These are phyloP conservation scores for Drosophila putrida DNA, from an alignment of 2,888 invertebrate genomes.

Conservation along the genomic window DNA sequence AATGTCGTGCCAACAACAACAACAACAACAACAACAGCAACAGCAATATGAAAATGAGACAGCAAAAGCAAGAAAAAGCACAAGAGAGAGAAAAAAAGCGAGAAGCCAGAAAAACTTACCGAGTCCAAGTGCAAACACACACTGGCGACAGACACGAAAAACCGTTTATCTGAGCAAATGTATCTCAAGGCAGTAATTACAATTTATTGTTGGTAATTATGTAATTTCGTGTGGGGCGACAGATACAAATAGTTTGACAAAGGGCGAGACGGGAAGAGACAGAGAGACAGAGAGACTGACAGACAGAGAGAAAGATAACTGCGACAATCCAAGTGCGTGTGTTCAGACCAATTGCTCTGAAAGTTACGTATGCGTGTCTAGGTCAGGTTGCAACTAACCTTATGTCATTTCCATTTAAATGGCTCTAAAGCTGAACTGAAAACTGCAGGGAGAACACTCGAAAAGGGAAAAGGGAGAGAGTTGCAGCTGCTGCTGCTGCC, in stretches of 20 bases:
- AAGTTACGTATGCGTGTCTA: conserved; percentile 47
- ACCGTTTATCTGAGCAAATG: conserved; percentile 69
- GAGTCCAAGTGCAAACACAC: conserved; percentile 42
- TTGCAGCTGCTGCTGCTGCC: conserved; percentile 21
- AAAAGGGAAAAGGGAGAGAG: background rate
- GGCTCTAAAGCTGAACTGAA: conserved; percentile 10
- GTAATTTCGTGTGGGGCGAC: conserved; percentile 67
- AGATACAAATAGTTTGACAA: conserved; percentile 38
- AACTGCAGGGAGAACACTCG: conserved; percentile 2
- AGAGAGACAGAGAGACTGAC: background rate
- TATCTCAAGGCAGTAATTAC: conserved; percentile 79
- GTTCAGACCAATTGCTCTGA: conserved; percentile 29
- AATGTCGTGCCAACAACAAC: conserved; percentile 58
- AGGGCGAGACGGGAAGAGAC: background rate
- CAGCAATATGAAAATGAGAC: conserved; percentile 44
- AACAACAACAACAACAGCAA: conserved; percentile 2
- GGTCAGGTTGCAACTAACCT: conserved; percentile 32
- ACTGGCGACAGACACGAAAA: conserved; percentile 50
- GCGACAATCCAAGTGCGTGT: conserved; percentile 58
- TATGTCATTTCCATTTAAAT: conserved; percentile 49
- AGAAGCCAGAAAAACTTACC: conserved; percentile 34
- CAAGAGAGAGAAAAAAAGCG: conserved; percentile 23
- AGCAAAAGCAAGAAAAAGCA: conserved; percentile 9
- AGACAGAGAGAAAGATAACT: background rate
- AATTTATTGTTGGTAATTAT: conserved; percentile 81